Evolutionary conservation across 2,797 vertebrate genomes (phyloP), one percentile per base, ranked within the genome.

Genomic region (Cirrhinus mrigala): DNA sequence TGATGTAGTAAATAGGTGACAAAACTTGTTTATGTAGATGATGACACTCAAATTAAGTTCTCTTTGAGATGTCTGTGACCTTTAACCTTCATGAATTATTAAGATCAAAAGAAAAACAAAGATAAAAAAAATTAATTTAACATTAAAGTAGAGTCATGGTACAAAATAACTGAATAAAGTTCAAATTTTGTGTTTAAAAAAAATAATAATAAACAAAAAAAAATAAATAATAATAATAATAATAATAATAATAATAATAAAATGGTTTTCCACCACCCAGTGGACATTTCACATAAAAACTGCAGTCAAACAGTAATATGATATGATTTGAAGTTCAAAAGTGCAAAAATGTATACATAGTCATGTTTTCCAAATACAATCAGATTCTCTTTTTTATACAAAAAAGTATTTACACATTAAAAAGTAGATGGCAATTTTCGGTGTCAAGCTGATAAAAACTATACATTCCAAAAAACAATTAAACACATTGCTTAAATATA

Each of bases 1-100:
- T n/a, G 24, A 73, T 46, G 40, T 12, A 33, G 33, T 44, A 70
- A 75, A 73, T 33, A 73, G 64, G 70, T 74, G 52, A 82, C 40
- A 62, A 48, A 22, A 74, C 40, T 20, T 15, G 66, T 52, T 52
- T 66, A 54, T 76, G 12, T 16, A 15, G 10, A 46, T 16, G 12
- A 14, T 33, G 81, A 48, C 54, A 74, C 16, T 70, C n/a, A 56
- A 80, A 50, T 7, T 5, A 81, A 75, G 5, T 7, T 22, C 5
- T 22, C 18, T 77, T 58, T 40, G 11, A 29, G 20, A 37, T 12
- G 20, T 58, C 33, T 79, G 15, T 62, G 37, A 78, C 29, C 27
- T 78, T 62, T 46, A 60, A 40, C 22, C 56, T 78, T 27, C 1
- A 4, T 4, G 11, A 22, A 33, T 75, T 54, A 14, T 33, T 14